Conservation (phyloP, 2,888 invertebrate genomes). For the Agrypnus murinus region DNA sequence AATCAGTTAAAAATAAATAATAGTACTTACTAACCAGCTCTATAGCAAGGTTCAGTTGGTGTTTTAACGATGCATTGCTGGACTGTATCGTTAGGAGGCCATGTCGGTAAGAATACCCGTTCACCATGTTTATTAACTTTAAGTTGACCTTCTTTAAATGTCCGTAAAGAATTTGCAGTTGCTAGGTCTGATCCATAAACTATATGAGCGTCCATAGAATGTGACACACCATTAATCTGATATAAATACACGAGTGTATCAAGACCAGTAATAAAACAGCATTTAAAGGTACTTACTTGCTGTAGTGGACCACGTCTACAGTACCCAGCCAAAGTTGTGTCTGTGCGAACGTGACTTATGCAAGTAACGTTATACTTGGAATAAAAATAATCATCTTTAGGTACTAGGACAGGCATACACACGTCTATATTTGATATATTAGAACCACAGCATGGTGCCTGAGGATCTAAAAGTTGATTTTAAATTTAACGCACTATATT, state of each 20-base stretch:
- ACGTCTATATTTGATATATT: not conserved
- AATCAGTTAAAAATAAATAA: not conserved
- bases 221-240: conserved; percentile 28
- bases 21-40: conserved; percentile 15
- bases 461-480: conserved; percentile 4
- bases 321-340: not conserved
- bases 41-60: conserved; percentile 22
- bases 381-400: conserved; percentile 26
- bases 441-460: conserved; percentile 18
- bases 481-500: too few species aligned
- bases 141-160: conserved; percentile 27
- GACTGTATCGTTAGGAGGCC: not conserved
- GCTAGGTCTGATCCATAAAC: conserved; percentile 26
- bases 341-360: conserved; percentile 9
- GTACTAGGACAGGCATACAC: conserved; percentile 24
- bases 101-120: conserved; percentile 23
- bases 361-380: conserved; percentile 31
- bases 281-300: conserved; percentile 11
- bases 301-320: not conserved
- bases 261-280: too few species aligned
- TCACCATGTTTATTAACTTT: conserved; percentile 3
- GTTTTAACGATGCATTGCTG: conserved; percentile 1
- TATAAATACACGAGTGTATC: too few species aligned
- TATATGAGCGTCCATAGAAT: conserved; percentile 34
- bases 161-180: not conserved